Percentiles rank a stretch among this genome's conserved stretches.
Evolutionary conservation across 2,797 vertebrate genomes (phyloP).

Genomic region (Characodon lateralis): DNA sequence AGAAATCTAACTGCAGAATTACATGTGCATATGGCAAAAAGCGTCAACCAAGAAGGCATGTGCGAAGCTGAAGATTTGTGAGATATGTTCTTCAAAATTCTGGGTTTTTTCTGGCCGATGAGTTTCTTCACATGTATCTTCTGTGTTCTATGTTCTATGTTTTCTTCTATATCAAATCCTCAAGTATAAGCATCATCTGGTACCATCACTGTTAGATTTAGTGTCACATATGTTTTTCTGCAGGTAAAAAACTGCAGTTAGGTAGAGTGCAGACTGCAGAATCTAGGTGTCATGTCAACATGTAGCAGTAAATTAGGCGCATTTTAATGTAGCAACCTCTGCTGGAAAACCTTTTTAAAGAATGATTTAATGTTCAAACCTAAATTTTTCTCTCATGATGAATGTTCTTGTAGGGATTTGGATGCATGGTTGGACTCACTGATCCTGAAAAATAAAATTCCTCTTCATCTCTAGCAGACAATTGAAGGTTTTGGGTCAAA

Average conservation of each 20-base stretch:
- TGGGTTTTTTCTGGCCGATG: background rate
- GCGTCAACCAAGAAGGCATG: background rate
- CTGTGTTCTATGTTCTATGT: background rate
- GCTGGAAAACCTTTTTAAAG: background rate
- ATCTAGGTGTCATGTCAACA: background rate
- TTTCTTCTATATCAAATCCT: background rate
- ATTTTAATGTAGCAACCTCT: background rate
- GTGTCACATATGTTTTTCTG: background rate
- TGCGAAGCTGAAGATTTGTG: background rate
- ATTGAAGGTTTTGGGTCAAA: background rate
- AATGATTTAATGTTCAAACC: background rate
- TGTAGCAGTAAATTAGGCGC: no score
- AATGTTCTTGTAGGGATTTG: background rate
- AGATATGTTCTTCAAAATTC: background rate
- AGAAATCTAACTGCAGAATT: conserved; percentile 4
- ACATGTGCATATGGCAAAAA: background rate
- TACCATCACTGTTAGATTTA: background rate
- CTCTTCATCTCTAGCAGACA: background rate
- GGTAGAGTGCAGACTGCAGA: background rate
- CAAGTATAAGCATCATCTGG: background rate
- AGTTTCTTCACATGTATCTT: background rate
- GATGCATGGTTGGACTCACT: background rate
- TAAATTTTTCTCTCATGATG: background rate
- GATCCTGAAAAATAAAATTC: background rate
- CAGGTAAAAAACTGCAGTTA: background rate